Base-by-base conservation (phyloP, 1,140 invertebrate species). In the Leguminivora glycinivorella region DNA sequence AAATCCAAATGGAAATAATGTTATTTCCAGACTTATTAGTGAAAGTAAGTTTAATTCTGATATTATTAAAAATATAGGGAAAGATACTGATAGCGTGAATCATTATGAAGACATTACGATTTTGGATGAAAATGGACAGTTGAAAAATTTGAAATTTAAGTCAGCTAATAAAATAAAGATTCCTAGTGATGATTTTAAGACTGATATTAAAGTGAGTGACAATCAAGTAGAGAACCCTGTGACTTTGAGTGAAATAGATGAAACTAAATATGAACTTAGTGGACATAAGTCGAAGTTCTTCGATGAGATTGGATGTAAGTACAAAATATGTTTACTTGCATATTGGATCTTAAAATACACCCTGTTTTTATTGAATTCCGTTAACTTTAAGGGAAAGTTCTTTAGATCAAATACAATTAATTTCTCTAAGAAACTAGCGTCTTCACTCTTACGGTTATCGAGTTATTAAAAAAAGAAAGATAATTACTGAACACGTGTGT, bases 291-390 rank as follows among this genome's bases (percentile, higher is more conserved):
- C 85, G 17, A 89, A 88, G 67, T 90, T 90, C 56, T 85, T 88
- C 60, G 84, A 87, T 63, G 87, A 89, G 73, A 56, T 88, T 69
- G 87, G 82, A 78, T 67, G 88, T 89, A 77, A 89, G 88, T 90
- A 19, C n/a, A 43, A 43, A 17, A n/a, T 43, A 43, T n/a, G 14
- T 40, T 40, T 40, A 14, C 12, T 12, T 3, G 38, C 12, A 40
- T 14, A 31, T 31, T 12, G 38, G 10, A 1, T 14, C 1, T 40
- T 10, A n/a, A n/a, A n/a, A n/a, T n/a, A n/a, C n/a, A n/a, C n/a
- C n/a, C n/a, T n/a, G n/a, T n/a, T n/a, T n/a, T n/a, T n/a, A n/a
- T n/a, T n/a, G n/a, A n/a, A n/a, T n/a, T n/a, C n/a, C n/a, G n/a
- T n/a, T n/a, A n/a, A n/a, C n/a, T n/a, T n/a, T n/a, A n/a, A n/a